Evolutionary conservation across 1,140 invertebrate genomes (phyloP), one percentile per base, ranked within the genome.

Genomic region (Drosophila nikananu): DNA sequence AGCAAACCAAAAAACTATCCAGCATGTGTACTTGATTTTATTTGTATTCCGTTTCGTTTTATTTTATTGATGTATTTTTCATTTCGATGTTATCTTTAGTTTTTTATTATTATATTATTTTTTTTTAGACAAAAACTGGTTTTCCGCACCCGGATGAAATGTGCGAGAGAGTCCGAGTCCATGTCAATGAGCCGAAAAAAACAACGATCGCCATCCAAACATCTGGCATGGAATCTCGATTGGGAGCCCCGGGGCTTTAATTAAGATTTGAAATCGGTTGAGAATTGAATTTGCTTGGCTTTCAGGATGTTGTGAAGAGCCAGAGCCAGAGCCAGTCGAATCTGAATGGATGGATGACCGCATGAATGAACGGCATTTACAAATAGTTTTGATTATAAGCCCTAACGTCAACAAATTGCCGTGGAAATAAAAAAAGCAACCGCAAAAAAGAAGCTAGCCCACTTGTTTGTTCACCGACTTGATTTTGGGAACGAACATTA

Each of bases 341-440:
- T 70, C 49, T 55, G 48, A 70, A 71, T 71, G 67, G 49, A 60
- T 61, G 30, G 63, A 27, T 70, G 66, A 54, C 66, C 35, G 30
- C 63, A 51, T 73, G 70, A 73, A 73, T 73, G 70, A 72, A 73
- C 35, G 30, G 12, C 54, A 39, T 61, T 61, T 73, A 72, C 70
- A 72, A 72, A 73, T 73, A 72, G 44, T 52, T 73, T 74, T 73
- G 68, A 74, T 73, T 74, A 74, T 74, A 74, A 74, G 67, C 71
- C 19, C 46, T 27, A 74, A 52, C 12, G 32, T 60, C 44, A 73
- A 73, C 70, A 73, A 51, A 41, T 49, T 51, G 66, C 58, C 42
- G 35, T 32, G 2, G 5, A 48, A 52, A 35, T 21, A 30, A 17
- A 49, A 27, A 65, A 66, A 19, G 19, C 5, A 19, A 15, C 7